Conservation (phyloP, 2,888 invertebrate species). For the Thecophora atra region DNA sequence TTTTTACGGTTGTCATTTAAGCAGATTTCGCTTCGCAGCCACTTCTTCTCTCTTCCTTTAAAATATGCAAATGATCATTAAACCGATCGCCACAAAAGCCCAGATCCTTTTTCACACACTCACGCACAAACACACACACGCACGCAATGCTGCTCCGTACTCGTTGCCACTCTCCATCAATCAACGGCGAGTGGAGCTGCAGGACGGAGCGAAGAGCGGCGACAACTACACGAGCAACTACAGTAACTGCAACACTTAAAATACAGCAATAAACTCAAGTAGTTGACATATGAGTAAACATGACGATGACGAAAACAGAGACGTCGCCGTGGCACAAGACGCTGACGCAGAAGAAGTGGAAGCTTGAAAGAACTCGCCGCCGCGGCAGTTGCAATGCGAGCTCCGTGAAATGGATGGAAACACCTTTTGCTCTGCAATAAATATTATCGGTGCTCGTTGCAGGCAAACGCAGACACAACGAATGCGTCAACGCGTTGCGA, state of each 20-base stretch:
- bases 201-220: slow-evolving; percentile 53
- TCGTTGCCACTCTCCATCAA: slow-evolving; percentile 58
- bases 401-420: slow-evolving; percentile 16
- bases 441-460: slow-evolving; percentile 9
- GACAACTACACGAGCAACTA: slow-evolving; percentile 48
- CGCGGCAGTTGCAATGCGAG: not conserved
- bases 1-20: too few relatives aligned
- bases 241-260: slow-evolving; percentile 31
- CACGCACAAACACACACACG: not conserved
- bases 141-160: not conserved
- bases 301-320: slow-evolving; percentile 24
- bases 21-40: too few relatives aligned
- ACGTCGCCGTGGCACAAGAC: slow-evolving; percentile 1
- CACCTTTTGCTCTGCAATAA: slow-evolving; percentile 32
- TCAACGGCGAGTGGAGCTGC: slow-evolving; percentile 47
- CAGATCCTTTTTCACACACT: not conserved
- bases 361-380: slow-evolving; percentile 9
- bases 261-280: slow-evolving; percentile 39
- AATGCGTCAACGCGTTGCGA: slow-evolving; percentile 21
- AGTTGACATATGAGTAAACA: slow-evolving; percentile 61
- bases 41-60: too few relatives aligned
- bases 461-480: not conserved
- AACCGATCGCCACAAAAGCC: not conserved
- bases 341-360: slow-evolving; percentile 16
- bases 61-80: not conserved